Evolutionary conservation across 64 coral and sea anemone species (phyloP), one percentile per base, ranked within the genome.

Genomic region (Montipora efflorescens): DNA sequence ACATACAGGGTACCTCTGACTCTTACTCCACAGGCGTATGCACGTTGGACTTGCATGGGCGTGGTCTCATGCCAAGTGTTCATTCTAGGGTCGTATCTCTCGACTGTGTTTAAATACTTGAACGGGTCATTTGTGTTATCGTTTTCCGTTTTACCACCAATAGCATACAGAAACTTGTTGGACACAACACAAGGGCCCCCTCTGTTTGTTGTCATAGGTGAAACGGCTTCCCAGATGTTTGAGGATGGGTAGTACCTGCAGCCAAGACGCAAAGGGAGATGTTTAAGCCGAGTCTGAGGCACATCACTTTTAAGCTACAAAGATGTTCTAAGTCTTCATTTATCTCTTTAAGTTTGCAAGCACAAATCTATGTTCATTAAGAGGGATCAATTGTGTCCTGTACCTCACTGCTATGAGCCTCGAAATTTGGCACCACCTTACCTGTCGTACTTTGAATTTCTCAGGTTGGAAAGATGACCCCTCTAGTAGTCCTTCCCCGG

Each of bases 71-170:
- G 91, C 96, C 96, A 98, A 12, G 83, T 92, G 79, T 98, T 95
- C 8, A 75, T 86, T 47, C 89, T 89, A 43, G 90, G 83, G 16
- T 98, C 76, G 86, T 89, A 95, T 9, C 88, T 75, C 68, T 98
- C 96, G 55, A 92, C 96, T n/a, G 93, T 95, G 43, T 84, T 98
- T 9, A 98, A 83, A 59, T 98, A 98, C 43, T 89, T 58, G 5
- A 91, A 94, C 9, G 91, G 78, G 10, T 98, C 96, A 36, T 89
- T 81, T 14, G 94, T 89, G 10, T 87, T 94, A 8, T 88, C 67
- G 18, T 91, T 81, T 80, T 98, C 96, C 50, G 96, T 98, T 92
- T 98, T 98, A 45, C 96, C 96, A 36, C 96, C 96, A 92, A 95
- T 89, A 18, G 93, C 93, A 89, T 98, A 98, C 11, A 98, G 92